Evolutionary conservation across 1,140 invertebrate species (phyloP).

Genomic region (Leguminivora glycinivorella): DNA sequence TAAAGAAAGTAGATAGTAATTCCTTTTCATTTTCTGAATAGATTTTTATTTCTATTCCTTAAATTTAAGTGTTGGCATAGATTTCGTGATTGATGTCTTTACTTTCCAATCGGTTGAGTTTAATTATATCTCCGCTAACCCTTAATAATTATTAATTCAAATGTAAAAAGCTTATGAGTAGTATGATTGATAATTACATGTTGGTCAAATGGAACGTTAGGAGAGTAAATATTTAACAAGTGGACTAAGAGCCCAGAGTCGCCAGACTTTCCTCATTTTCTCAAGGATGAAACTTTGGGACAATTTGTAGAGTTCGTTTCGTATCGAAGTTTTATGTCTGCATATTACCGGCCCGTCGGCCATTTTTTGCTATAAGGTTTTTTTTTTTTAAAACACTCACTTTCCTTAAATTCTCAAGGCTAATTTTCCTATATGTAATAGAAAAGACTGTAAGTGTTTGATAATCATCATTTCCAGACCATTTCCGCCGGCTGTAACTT

Average conservation of each 20-base stretch:
- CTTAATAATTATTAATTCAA: constrained; percentile 10
- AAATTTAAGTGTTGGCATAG: constrained; percentile 1
- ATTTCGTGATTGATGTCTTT: constrained; percentile 8
- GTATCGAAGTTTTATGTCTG: too few relatives aligned
- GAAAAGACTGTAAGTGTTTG: too few relatives aligned
- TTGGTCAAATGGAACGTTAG: neutral
- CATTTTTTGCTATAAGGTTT: too few relatives aligned
- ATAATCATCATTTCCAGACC: too few relatives aligned
- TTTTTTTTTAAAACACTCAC: too few relatives aligned
- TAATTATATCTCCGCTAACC: constrained; percentile 18
- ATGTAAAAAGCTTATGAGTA: neutral
- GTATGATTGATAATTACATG: constrained; percentile 20
- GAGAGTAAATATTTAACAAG: constrained; percentile 4
- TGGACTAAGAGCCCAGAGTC: neutral
- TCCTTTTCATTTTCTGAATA: neutral
- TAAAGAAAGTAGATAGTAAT: neutral
- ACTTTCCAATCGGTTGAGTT: neutral
- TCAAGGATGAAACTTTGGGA: too few relatives aligned
- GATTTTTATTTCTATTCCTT: neutral
- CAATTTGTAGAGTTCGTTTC: too few relatives aligned
- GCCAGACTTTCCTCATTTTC: too few relatives aligned
- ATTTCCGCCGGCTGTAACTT: too few relatives aligned
- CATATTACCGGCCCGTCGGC: too few relatives aligned
- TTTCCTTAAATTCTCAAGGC: too few relatives aligned
- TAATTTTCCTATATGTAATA: too few relatives aligned